Evolutionary conservation across 2,888 invertebrate species (phyloP).

Genomic region (Drosophila robusta): DNA sequence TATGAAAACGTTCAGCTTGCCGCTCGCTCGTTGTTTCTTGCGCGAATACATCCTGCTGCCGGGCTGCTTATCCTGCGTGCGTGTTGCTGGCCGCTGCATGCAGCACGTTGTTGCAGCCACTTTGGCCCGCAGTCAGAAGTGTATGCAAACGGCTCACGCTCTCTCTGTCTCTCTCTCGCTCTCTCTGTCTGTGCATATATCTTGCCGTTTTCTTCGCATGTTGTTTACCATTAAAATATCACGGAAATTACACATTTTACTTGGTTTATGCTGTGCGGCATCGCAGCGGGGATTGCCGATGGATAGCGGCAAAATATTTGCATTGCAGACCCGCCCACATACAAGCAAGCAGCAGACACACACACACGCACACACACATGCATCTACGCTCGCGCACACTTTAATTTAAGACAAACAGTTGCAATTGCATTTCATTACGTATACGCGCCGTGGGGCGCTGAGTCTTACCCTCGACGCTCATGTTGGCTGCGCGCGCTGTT

Average conservation of each 20-base stretch:
- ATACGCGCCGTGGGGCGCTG: slow-evolving; percentile 42
- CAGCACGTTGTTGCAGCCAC: slow-evolving; percentile 53
- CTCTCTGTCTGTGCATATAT: slow-evolving; percentile 38
- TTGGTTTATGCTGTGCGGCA: slow-evolving; percentile 72
- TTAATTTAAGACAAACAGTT: slow-evolving; percentile 75
- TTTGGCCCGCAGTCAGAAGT: slow-evolving; percentile 45
- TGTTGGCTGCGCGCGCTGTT: slow-evolving; percentile 86
- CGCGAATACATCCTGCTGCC: slow-evolving; percentile 66
- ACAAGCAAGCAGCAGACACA: slow-evolving; percentile 10
- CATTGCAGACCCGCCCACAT: slow-evolving; percentile 45
- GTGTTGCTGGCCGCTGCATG: slow-evolving; percentile 52
- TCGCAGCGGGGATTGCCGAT: slow-evolving; percentile 39
- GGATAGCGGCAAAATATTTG: slow-evolving; percentile 61
- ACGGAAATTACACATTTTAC: slow-evolving; percentile 82
- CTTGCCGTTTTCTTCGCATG: slow-evolving; percentile 63
- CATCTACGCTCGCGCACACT: slow-evolving; percentile 11
- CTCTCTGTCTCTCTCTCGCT: not conserved
- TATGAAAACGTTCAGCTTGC: slow-evolving; percentile 74
- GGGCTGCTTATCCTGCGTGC: slow-evolving; percentile 59
- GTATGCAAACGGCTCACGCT: slow-evolving; percentile 53
- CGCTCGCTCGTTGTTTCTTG: slow-evolving; percentile 51
- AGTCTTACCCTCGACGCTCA: slow-evolving; percentile 87
- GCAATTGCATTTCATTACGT: slow-evolving; percentile 69
- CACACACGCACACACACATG: not conserved
- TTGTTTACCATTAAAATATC: slow-evolving; percentile 80